phyloP scores from a whole-genome alignment of 2,797 vertebrate genomes.

The Cetoscarus ocellatus region DNA sequence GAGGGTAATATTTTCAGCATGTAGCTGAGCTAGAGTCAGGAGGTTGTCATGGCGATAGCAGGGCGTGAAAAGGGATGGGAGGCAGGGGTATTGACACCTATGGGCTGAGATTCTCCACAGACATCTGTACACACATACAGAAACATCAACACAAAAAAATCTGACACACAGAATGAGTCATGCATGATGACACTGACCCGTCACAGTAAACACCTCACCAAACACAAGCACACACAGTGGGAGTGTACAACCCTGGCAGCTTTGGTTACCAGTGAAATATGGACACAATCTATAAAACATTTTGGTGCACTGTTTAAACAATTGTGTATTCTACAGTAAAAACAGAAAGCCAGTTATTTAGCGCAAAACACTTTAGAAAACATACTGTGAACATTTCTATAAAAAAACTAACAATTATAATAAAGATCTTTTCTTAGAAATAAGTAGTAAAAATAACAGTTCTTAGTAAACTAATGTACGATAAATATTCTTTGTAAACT shows the following conservation, averaged over 20 bases:
- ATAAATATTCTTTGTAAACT: no score
- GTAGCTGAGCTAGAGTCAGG: slow-evolving; percentile 79
- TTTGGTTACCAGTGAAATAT: no score
- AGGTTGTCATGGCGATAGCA: slow-evolving; percentile 88
- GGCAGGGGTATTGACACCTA: slow-evolving; percentile 74
- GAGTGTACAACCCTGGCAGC: neutral
- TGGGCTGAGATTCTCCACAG: slow-evolving; percentile 15
- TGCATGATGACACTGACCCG: slow-evolving; percentile 55
- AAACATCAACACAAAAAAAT: slow-evolving; percentile 4
- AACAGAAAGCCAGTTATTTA: no score
- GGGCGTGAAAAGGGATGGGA: slow-evolving; percentile 71
- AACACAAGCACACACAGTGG: slow-evolving; percentile 33
- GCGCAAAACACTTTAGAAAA: no score
- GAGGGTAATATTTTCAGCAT: slow-evolving; percentile 75
- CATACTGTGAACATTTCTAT: no score
- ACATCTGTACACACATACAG: slow-evolving; percentile 1
- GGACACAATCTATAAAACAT: no score
- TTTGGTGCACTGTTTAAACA: no score
- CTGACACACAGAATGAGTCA: slow-evolving; percentile 50
- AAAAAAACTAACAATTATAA: no score
- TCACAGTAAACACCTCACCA: slow-evolving; percentile 45
- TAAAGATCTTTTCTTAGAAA: no score
- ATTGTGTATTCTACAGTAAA: no score
- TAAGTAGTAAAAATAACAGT: no score
- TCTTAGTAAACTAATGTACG: no score